phyloP scores from a whole-genome alignment of 35 echinoderm and acorn worm species.

The Heliocidaris tuberculata region DNA sequence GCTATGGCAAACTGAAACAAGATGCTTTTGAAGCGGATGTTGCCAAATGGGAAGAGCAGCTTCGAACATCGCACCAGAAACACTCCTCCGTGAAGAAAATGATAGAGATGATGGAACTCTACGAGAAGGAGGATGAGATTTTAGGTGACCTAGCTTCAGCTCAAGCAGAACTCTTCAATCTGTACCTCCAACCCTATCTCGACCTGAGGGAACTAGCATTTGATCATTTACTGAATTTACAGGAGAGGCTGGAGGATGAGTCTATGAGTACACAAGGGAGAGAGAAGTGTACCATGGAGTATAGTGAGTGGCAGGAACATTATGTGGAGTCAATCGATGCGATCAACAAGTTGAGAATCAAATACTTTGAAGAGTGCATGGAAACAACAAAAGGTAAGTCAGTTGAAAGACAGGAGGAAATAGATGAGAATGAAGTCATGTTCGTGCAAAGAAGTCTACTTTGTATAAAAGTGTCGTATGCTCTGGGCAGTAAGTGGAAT shows the following conservation, averaged over 20 bases:
- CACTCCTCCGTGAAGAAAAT: conserved; percentile 58
- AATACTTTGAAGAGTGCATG: conserved; percentile 73
- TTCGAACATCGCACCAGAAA: conserved; percentile 39
- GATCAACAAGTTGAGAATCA: conserved; percentile 63
- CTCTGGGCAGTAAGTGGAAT: too few relatives aligned
- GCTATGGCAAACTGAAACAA: conserved; percentile 77
- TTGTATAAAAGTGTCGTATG: not conserved
- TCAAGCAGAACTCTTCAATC: conserved; percentile 79
- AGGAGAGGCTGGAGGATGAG: conserved; percentile 80
- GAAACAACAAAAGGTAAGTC: conserved; percentile 78
- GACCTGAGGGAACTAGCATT: conserved; percentile 86
- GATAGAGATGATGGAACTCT: conserved; percentile 65
- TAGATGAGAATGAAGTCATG: not conserved
- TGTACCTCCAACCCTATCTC: conserved; percentile 83
- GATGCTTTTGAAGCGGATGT: conserved; percentile 69
- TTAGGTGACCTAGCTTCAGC: conserved; percentile 55
- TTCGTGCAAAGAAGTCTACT: not conserved
- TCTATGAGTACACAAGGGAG: conserved; percentile 59
- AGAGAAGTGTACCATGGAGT: conserved; percentile 65
- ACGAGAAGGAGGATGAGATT: conserved; percentile 58
- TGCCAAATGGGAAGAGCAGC: conserved; percentile 30
- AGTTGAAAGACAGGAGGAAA: not conserved
- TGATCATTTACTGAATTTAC: conserved; percentile 68
- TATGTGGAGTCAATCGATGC: conserved; percentile 81
- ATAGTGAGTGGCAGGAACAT: conserved; percentile 82